phyloP scores from a whole-genome alignment of 2,888 invertebrate genomes.

The Agrenia bidenticulata region DNA sequence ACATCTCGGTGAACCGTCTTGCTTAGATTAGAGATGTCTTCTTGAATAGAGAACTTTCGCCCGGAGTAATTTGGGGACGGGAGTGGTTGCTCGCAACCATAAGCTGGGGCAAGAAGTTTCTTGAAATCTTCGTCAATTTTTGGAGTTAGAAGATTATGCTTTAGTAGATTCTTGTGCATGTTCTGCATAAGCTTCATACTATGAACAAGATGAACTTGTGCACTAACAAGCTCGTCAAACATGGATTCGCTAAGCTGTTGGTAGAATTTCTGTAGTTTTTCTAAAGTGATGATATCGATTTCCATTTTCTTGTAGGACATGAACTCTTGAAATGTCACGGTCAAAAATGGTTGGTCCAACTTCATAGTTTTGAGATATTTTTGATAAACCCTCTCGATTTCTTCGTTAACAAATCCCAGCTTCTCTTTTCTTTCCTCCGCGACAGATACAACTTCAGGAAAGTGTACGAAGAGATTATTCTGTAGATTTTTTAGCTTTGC shows the following conservation, averaged over 20 bases:
- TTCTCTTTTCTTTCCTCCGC: conserved; percentile 8
- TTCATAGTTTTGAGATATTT: conserved; percentile 14
- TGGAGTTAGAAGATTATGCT: not conserved
- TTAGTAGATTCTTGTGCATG: conserved; percentile 10
- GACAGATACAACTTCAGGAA: conserved; percentile 4
- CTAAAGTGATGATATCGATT: not conserved
- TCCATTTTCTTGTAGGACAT: conserved; percentile 19
- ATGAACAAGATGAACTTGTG: conserved; percentile 27
- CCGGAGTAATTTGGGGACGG: conserved; percentile 2
- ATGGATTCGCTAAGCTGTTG: conserved; percentile 21
- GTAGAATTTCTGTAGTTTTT: conserved; percentile 9
- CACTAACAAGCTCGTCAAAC: conserved; percentile 27
- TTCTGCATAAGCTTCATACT: conserved; percentile 24
- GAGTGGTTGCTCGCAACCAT: not conserved
- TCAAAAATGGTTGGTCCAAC: conserved; percentile 19
- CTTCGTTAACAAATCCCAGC: conserved; percentile 8
- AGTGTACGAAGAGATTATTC: conserved; percentile 15
- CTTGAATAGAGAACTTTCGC: conserved; percentile 13
- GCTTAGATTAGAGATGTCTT: conserved; percentile 4
- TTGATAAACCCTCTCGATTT: conserved; percentile 14
- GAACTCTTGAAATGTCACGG: conserved; percentile 27
- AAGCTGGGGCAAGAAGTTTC: conserved; percentile 16
- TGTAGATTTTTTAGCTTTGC: conserved; percentile 31
- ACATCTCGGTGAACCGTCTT: conserved; percentile 2
- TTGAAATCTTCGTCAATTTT: conserved; percentile 10